phyloP scores from a whole-genome alignment of 2,888 invertebrate genomes.

The Schizaphis graminum region DNA sequence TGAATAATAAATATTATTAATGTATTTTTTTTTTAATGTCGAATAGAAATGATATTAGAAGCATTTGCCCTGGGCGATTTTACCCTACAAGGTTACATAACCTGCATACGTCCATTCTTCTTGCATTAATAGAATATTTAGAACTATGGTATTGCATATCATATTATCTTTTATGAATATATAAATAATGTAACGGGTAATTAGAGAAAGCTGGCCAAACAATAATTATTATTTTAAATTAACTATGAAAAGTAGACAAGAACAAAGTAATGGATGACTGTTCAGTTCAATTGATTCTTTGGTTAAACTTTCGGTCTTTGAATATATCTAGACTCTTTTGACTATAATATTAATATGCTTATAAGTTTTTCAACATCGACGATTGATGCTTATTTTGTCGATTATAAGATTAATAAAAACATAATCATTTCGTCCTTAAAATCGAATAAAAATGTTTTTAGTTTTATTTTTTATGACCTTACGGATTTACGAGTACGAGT shows the following conservation, averaged over 20 bases:
- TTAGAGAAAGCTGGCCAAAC: constrained; percentile 25
- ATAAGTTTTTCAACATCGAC: not conserved
- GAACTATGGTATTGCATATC: constrained; percentile 12
- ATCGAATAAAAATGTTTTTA: constrained; percentile 19
- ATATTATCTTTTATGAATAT: not conserved
- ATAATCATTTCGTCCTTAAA: constrained; percentile 56
- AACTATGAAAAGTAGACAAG: not conserved
- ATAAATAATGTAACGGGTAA: not conserved
- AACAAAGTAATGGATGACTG: not conserved
- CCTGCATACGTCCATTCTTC: not conserved
- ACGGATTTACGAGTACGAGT: not conserved
- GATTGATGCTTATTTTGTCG: not conserved
- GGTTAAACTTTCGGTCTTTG: not conserved
- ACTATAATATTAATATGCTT: not conserved
- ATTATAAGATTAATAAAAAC: not conserved
- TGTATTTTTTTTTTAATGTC: not conserved
- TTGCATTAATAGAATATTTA: constrained; percentile 16
- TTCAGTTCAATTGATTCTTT: not conserved
- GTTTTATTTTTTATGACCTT: constrained; percentile 32
- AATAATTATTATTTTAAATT: not conserved
- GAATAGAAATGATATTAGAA: not conserved
- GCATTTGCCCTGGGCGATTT: not conserved
- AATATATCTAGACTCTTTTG: not conserved
- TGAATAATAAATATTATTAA: not conserved
- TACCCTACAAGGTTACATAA: constrained; percentile 3